Evolutionary conservation across 2,888 invertebrate genomes (phyloP), one percentile per base, ranked within the genome.

Genomic region (Orthosia gothica): DNA sequence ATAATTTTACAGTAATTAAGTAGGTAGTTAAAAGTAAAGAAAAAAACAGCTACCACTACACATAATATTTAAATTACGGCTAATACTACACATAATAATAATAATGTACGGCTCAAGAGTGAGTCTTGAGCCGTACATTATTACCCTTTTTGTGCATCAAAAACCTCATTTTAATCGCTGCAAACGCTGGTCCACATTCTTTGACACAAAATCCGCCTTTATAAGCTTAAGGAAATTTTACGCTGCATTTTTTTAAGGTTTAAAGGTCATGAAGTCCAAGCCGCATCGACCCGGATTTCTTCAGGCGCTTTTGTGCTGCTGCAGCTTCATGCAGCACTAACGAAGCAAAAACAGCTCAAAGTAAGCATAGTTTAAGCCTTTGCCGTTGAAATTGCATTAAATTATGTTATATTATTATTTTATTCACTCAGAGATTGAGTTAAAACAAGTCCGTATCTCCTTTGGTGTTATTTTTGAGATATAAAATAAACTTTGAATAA

Each of bases 281-380:
- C 64, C 11, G 3, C 55, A 69, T 79, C 40, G 66, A 59, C 23
- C 49, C 26, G 23, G 45, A 64, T 64, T 52, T 49, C 61, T 67
- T 65, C 40, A 54, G 57, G 49, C 74, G 50, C 67, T 62, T 82
- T 72, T 71, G 57, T 84, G 16, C 13, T 50, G 2, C 47, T 62
- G 32, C 52, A 64, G 54, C 32, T 79, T 74, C 54, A 15, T 59
- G 49, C 23, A 71, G 26, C 64, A 58, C 47, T 79, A 79, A 76
- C 72, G 76, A 84, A 76, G 83, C 72, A 76, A 72, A 85, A 79
- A 73, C 72, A 79, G 74, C 54, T 79, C 65, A 71, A 85, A 82
- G 74, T 74, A 70, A 81, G 67, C 68, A 20, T 32, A 62, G 62
- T 23, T 65, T 70, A 76, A 79, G 69, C 64, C 67, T 64, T 75